Evolutionary conservation across 1,140 invertebrate species (phyloP).

Genomic region (Aplysia californica): DNA sequence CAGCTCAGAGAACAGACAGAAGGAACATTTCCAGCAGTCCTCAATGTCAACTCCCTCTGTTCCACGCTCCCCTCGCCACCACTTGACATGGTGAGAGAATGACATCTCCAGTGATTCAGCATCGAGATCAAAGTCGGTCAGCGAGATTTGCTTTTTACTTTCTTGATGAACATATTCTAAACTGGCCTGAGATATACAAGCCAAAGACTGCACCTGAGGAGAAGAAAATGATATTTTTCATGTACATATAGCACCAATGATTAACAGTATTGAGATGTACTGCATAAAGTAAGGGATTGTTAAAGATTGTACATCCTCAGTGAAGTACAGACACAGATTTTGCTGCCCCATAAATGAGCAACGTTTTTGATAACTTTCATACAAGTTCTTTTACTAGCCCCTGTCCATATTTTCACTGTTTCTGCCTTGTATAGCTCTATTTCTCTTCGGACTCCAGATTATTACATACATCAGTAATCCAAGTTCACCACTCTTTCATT

Average conservation of each 20-base stretch:
- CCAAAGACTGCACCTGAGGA: slow-evolving; percentile 5
- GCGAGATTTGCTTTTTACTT: background rate
- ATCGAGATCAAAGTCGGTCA: background rate
- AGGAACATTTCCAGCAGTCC: slow-evolving; percentile 25
- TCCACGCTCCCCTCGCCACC: slow-evolving; percentile 19
- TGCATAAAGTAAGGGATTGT: background rate
- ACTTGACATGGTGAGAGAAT: background rate
- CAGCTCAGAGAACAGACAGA: background rate
- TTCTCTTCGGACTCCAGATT: no score
- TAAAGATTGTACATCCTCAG: background rate
- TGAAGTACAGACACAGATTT: background rate
- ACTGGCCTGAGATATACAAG: background rate
- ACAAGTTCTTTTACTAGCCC: background rate
- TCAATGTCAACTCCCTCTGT: slow-evolving; percentile 19
- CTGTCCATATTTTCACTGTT: background rate
- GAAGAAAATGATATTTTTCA: background rate
- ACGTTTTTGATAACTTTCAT: no score
- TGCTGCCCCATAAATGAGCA: no score
- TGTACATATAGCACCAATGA: background rate
- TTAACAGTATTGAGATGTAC: background rate
- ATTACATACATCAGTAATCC: no score
- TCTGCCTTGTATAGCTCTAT: no score
- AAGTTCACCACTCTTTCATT: no score
- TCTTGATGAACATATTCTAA: slow-evolving; percentile 23
- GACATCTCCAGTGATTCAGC: background rate